Evolutionary conservation across 1,140 invertebrate genomes (phyloP), one percentile per base, ranked within the genome.

Genomic region (Apis cerana): DNA sequence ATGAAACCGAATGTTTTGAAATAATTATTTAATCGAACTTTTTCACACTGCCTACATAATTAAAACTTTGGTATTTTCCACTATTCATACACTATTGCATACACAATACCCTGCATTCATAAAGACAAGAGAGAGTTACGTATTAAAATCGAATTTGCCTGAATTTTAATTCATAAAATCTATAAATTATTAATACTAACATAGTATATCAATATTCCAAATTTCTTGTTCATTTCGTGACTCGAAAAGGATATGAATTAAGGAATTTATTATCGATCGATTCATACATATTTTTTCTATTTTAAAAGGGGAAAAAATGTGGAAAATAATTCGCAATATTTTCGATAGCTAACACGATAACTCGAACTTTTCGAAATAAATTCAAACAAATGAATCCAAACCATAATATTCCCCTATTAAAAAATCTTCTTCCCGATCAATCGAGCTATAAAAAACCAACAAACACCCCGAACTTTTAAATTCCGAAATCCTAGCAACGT

Each of bases 1-100:
- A 65, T 43, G 5, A 65, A 21, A 17, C 27, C 19, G 17, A 8
- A 43, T 21, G 9, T 12, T 43, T 67, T 17, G 19, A 67, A 67
- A 67, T 19, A 67, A 67, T 43, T 43, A 43, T 43, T 67, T 43
- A 11, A 43, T 1, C 19, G 17, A 65, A 67, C 19, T 67, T 43
- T 43, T 43, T 21, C 64, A 12, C 33, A 2, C 27, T 1, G 17
- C 19, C 15, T 23, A 62, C 64, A 33, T 64, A 21, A 43, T 43
- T 67, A 67, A 67, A 67, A 65, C 27, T 65, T 65, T 65, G 17
- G 21, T 43, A 43, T 65, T 65, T 65, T 43, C 19, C 33, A 43
- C 21, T 43, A 65, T 19, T 65, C 27, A 17, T n/a, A n/a, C n/a
- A n/a, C n/a, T n/a, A n/a, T 62, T 62, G 23, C 13, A n/a, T 64